Conservation (phyloP, 2,888 invertebrate genomes). For the Listrodromus nycthemerus region DNA sequence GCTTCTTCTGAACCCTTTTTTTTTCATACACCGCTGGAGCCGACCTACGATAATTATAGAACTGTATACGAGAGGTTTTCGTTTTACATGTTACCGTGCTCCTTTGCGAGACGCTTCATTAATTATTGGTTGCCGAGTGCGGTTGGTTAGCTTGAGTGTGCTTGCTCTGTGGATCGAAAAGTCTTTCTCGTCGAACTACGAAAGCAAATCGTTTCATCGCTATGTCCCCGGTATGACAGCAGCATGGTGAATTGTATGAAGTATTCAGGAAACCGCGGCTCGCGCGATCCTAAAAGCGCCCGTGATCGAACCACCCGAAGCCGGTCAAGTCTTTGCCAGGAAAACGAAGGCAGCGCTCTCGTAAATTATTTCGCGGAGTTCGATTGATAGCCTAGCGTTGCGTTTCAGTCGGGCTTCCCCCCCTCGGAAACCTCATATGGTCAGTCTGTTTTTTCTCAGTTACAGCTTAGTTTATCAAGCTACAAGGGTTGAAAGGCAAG, state of each 20-base stretch:
- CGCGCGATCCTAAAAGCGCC: slow-evolving; percentile 40
- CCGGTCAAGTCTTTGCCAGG: slow-evolving; percentile 25
- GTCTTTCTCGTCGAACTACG: not conserved
- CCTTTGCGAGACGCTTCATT: slow-evolving; percentile 28
- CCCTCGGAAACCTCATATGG: not conserved
- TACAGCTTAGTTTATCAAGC: not conserved
- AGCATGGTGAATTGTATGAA: slow-evolving; percentile 47
- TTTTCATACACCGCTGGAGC: slow-evolving; percentile 6
- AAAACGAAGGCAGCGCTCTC: slow-evolving; percentile 14
- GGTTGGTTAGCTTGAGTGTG: not conserved
- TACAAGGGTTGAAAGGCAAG: not conserved
- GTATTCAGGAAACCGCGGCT: slow-evolving; percentile 45
- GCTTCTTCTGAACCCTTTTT: slow-evolving; percentile 36
- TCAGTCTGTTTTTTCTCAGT: not conserved
- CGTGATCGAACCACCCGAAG: slow-evolving; percentile 37
- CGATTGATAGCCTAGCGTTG: slow-evolving; percentile 31
- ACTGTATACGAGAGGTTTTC: slow-evolving; percentile 21
- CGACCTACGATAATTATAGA: slow-evolving; percentile 60
- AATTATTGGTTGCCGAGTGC: slow-evolving; percentile 42
- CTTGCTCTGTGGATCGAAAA: slow-evolving; percentile 1
- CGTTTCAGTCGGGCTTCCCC: slow-evolving; percentile 1
- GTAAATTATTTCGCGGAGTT: slow-evolving; percentile 58
- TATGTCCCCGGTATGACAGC: slow-evolving; percentile 11
- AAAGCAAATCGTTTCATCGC: slow-evolving; percentile 39
- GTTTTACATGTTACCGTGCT: slow-evolving; percentile 1